Evolutionary conservation across 2,113 vertebrate genomes (phyloP), one percentile per base, ranked within the genome.

Genomic region (Sciurus niger): DNA sequence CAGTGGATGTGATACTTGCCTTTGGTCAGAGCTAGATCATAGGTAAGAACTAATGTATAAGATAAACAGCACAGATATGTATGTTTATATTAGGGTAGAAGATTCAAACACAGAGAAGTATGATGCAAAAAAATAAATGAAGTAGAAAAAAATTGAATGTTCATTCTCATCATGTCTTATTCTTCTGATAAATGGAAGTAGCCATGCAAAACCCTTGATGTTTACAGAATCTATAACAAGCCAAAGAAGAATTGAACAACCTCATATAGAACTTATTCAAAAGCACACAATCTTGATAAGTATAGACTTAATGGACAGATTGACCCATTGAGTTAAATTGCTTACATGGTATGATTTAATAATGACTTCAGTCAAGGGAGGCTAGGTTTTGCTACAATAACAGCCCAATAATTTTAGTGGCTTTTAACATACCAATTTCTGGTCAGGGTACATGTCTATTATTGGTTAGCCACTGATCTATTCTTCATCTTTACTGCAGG

Each of bases 11-110:
- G 20, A 85, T 58, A 53, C 28, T 91, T 93, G 30, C 51, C 74
- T 94, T 77, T 85, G 22, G 24, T 88, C 20, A 53, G 55, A 60
- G 16, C 90, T 6, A 85, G n/a, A 37, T 82, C 30, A 84, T 4
- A 87, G 24, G 25, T n/a, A 95, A 93, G 72, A n/a, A 92, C 60
- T 34, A 60, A 90, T 9, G 48, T 77, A 3, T n/a, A 90, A 60
- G 6, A n/a, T 37, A 86, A 85, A 67, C 55, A 82, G 13, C 68
- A 93, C n/a, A 79, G 78, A 83, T 67, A n/a, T 20, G 12, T 14
- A 68, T 74, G 7, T 51, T 37, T 28, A 32, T 18, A 68, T 85
- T 65, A 51, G 11, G 32, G 32, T 53, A 78, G 20, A 88, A 72
- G 32, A 82, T 18, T 70, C 10, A 94, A 78, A 78, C 77, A 92